Evolutionary conservation across 1,140 invertebrate species (phyloP).

Genomic region (Cephus cinctus): DNA sequence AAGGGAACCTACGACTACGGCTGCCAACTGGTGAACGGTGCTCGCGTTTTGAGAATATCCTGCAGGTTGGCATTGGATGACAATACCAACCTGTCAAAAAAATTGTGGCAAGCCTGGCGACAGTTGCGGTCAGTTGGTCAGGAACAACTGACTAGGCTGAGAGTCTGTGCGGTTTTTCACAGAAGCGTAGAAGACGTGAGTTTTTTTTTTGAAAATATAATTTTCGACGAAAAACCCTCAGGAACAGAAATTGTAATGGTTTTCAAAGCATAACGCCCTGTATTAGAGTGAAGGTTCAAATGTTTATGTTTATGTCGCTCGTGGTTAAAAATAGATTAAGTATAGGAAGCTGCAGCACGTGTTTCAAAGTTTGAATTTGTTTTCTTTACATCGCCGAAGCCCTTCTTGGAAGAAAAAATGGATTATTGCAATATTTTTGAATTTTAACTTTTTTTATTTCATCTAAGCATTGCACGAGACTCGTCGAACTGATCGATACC

Average conservation of each 20-base stretch:
- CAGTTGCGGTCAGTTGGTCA: constrained; percentile 69
- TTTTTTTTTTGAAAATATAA: constrained; percentile 9
- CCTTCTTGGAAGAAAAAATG: not conserved
- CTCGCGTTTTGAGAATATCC: constrained; percentile 71
- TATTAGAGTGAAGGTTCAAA: not conserved
- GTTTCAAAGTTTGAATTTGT: not conserved
- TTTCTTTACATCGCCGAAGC: not conserved
- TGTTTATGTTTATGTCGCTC: not conserved
- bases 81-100: constrained; percentile 57
- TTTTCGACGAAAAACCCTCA: not conserved
- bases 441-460: no score
- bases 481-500: constrained; percentile 59
- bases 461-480: constrained; percentile 59
- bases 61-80: constrained; percentile 65
- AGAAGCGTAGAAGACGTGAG: constrained; percentile 68
- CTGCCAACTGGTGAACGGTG: constrained; percentile 72
- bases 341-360: not conserved
- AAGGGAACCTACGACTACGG: constrained; percentile 80
- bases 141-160: constrained; percentile 74
- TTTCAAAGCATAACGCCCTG: not conserved
- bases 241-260: not conserved
- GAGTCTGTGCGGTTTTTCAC: constrained; percentile 76
- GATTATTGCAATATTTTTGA: not conserved
- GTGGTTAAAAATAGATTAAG: constrained; percentile 2
- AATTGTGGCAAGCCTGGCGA: constrained; percentile 69